Evolutionary conservation across 2,113 vertebrate species (phyloP).

Genomic region (Dryoscopus gambensis): DNA sequence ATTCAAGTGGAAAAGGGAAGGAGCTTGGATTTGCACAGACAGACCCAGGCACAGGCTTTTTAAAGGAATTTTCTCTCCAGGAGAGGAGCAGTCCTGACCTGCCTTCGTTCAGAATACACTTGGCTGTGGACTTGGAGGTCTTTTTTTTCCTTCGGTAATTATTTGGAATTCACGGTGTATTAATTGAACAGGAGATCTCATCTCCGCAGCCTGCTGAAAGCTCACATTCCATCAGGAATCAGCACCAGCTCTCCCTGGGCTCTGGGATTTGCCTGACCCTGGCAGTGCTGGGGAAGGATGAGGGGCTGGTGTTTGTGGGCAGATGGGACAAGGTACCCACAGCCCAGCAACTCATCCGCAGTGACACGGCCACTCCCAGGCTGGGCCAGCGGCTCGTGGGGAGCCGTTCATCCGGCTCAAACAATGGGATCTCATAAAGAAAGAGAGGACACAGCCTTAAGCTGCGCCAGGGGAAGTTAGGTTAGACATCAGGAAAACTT

Average conservation of each 20-base stretch:
- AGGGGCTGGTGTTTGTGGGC: not conserved
- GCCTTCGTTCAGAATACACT: not conserved
- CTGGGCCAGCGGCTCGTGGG: rapidly evolving
- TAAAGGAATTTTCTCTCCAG: not conserved
- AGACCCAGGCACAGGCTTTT: not conserved
- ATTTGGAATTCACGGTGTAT: constrained; percentile 45
- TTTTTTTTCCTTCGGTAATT: constrained; percentile 9
- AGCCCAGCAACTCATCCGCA: not conserved
- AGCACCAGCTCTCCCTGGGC: not conserved
- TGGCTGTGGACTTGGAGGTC: not conserved
- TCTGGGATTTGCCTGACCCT: not conserved
- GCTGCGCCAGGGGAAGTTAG: not conserved
- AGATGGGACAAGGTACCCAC: not conserved
- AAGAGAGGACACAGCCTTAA: not conserved
- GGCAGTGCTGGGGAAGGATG: not conserved
- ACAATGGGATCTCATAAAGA: not conserved
- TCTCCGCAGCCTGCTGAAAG: not conserved
- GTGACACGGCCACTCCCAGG: not conserved
- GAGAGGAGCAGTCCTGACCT: not conserved
- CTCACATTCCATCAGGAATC: not conserved
- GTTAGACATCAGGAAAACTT: not conserved
- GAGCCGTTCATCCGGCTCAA: not conserved
- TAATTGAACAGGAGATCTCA: constrained; percentile 10
- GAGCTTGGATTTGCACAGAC: not conserved
- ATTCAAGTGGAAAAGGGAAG: not conserved